Percentiles rank a stretch among this genome's conserved stretches.
These are phyloP conservation scores for Agriopis marginaria DNA, from an alignment of 2,888 invertebrate species.

Conservation along the genomic window DNA sequence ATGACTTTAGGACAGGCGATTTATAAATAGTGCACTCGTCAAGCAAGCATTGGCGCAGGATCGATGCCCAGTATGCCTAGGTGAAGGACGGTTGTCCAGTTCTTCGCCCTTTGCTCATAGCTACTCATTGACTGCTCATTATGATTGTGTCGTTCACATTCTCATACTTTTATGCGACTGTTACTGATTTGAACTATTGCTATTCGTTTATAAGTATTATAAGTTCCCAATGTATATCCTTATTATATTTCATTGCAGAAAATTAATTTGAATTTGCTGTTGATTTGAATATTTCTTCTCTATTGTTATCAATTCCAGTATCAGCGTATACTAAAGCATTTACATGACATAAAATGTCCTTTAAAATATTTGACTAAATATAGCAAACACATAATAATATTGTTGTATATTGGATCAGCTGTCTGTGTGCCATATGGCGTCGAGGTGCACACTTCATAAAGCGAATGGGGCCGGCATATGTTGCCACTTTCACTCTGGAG, in stretches of 20 bases:
- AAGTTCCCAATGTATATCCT: background rate
- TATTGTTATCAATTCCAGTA: background rate
- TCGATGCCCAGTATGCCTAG: conserved; percentile 78
- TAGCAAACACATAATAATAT: conserved; percentile 30
- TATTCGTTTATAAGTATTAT: background rate
- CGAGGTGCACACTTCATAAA: conserved; percentile 78
- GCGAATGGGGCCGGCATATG: conserved; percentile 83
- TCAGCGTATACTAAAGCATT: conserved; percentile 8
- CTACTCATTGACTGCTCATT: conserved; percentile 58
- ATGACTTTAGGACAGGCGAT: conserved; percentile 64
- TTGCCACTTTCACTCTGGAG: conserved; percentile 82
- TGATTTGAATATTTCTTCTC: background rate
- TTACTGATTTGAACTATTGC: background rate
- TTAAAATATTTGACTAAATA: conserved; percentile 33
- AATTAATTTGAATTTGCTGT: background rate
- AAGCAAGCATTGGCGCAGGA: conserved; percentile 71
- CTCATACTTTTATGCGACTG: background rate
- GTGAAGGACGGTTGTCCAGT: conserved; percentile 80
- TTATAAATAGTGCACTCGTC: conserved; percentile 79
- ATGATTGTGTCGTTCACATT: conserved; percentile 8
- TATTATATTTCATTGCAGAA: background rate
- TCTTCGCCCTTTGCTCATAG: conserved; percentile 64
- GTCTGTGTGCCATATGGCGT: conserved; percentile 79
- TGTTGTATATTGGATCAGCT: conserved; percentile 72
- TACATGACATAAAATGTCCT: conserved; percentile 32